A percentile compares a stretch with the other conserved stretches of the same genome.
Evolutionary conservation across 2,797 vertebrate genomes (phyloP).

Genomic region (Hipposideros larvatus): DNA sequence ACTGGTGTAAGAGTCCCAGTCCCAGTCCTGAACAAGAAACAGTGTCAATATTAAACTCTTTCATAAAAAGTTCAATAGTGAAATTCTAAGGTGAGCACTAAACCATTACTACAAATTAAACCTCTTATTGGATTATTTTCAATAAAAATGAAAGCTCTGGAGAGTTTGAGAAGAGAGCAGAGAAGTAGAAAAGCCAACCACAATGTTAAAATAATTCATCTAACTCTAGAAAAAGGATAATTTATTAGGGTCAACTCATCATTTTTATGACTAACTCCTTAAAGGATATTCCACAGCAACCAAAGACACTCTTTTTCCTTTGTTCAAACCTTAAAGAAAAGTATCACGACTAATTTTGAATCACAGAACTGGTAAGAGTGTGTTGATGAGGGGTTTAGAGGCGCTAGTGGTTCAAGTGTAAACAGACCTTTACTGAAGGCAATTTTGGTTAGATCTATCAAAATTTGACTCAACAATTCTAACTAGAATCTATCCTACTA

Average conservation of each 20-base stretch:
- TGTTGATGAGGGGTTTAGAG: not conserved
- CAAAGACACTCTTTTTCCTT: not conserved
- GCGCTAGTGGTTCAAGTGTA: not conserved
- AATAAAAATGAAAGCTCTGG: constrained; percentile 31
- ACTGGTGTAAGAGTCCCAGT: not conserved
- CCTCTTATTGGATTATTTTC: constrained; percentile 39
- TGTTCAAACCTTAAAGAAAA: not conserved
- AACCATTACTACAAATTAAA: constrained; percentile 17
- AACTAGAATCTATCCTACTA: constrained; percentile 11
- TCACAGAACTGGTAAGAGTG: not conserved
- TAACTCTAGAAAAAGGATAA: constrained; percentile 25
- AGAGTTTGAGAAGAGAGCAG: not conserved
- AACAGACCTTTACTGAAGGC: not conserved
- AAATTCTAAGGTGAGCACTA: constrained; percentile 44
- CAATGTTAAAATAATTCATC: constrained; percentile 28
- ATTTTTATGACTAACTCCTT: not conserved
- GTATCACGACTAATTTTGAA: not conserved
- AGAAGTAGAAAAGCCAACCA: constrained; percentile 6
- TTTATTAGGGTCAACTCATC: not conserved
- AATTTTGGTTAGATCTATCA: constrained; percentile 22
- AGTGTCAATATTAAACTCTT: not conserved
- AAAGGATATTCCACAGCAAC: not conserved
- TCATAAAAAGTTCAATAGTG: constrained; percentile 8
- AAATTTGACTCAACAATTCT: constrained; percentile 13
- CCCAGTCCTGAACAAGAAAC: constrained; percentile 39